Evolutionary conservation across 2,888 invertebrate genomes (phyloP).

Genomic region (Chydorus sphaericus): DNA sequence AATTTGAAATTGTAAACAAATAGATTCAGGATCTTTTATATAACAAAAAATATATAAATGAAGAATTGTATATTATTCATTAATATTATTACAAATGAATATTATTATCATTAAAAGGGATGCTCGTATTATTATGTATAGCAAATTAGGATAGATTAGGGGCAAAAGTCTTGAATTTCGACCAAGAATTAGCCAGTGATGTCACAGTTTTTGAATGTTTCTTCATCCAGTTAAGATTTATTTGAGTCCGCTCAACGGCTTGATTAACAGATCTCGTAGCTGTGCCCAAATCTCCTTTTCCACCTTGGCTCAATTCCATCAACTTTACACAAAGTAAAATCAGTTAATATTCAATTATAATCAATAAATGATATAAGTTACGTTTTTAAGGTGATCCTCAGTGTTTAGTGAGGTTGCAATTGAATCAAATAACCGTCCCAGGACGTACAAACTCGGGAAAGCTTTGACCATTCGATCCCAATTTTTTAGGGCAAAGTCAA

Average conservation of each 20-base stretch:
- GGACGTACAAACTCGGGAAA: background rate
- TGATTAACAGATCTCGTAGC: conserved; percentile 58
- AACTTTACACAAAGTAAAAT: conserved; percentile 36
- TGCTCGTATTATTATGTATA: too few relatives aligned
- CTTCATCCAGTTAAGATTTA: conserved; percentile 72
- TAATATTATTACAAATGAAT: too few relatives aligned
- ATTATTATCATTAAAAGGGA: too few relatives aligned
- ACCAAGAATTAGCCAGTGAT: background rate
- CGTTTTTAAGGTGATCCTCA: background rate
- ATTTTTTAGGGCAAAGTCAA: conserved; percentile 58
- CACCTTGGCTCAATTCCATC: conserved; percentile 47
- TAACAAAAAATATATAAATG: too few relatives aligned
- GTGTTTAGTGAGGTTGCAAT: background rate
- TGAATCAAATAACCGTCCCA: background rate
- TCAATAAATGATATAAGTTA: background rate
- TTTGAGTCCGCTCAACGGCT: conserved; percentile 60
- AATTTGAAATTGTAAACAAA: too few relatives aligned
- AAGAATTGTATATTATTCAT: too few relatives aligned
- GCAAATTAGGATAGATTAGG: too few relatives aligned
- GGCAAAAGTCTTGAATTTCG: background rate
- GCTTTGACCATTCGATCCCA: conserved; percentile 54
- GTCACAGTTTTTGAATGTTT: conserved; percentile 52
- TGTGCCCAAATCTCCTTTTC: conserved; percentile 51
- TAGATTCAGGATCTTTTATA: too few relatives aligned
- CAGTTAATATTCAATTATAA: background rate